Evolutionary conservation across 1,140 invertebrate genomes (phyloP), one percentile per base, ranked within the genome.

Genomic region (Chionoecetes opilio): DNA sequence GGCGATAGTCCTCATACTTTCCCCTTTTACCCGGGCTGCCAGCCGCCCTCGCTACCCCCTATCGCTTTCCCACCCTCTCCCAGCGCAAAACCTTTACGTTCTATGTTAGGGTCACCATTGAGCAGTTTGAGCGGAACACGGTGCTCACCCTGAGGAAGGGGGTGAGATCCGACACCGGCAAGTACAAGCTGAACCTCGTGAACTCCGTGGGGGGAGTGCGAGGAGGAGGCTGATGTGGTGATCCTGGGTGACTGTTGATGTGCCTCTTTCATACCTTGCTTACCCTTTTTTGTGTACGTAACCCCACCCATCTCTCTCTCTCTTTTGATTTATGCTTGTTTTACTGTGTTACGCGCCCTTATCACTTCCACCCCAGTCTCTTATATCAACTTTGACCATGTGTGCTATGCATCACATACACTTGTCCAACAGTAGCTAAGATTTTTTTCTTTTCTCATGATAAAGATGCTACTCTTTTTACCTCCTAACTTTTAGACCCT

Each of bases 61-160:
- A 2, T 75, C 41, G 41, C 41, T 14, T 26, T 0, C 63, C 63
- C 21, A n/a, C 1, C 63, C n/a, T n/a, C n/a, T n/a, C n/a, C n/a
- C n/a, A n/a, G n/a, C 41, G 5, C 63, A n/a, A n/a, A 75, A 6
- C 63, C 41, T 46, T 75, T 11, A 26, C 21, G 63, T 75, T 87
- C 38, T 37, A 17, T 26, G 31, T 3, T 93, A 97, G 98, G 96
- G 98, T 99, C 82, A 99, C 98, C 38, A 98, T 99, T 95, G 99
- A 99, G 96, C 98, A 98, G 97, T 99, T 99, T 96, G 99, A 99
- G 96, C 97, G 98, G 87, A 99, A 99, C 96, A 99, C 99, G 0
- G 98, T 99, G 2, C 97, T 99, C 0, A 99, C 99, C 0, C 98
- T 99, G 0, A 98, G 99, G 90, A 98, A 98, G 97, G 98, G 98